These are phyloP conservation scores for Alviniconcha strummeri DNA, from an alignment of 2,888 invertebrate genomes.

Conservation along the genomic window DNA sequence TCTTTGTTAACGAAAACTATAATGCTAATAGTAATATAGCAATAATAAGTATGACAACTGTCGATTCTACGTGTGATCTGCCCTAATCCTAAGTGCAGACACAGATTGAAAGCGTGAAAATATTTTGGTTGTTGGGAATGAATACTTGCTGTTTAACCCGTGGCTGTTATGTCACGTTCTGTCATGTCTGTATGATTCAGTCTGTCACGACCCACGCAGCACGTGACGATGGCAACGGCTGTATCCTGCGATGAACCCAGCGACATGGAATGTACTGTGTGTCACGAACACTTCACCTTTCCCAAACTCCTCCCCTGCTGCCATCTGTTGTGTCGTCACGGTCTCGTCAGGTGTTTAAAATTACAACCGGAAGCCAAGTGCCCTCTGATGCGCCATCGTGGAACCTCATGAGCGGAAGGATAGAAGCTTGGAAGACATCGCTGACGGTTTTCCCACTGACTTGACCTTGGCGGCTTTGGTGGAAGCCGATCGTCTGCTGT, in stretches of 20 bases:
- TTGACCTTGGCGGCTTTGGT: not conserved
- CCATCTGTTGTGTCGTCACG: constrained; percentile 24
- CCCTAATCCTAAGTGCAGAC: too few species aligned
- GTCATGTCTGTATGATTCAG: too few species aligned
- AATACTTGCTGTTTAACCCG: too few species aligned
- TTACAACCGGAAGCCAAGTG: not conserved
- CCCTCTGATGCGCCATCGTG: constrained; percentile 15
- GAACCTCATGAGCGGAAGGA: not conserved
- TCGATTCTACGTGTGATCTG: too few species aligned
- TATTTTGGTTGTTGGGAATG: too few species aligned
- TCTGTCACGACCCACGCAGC: too few species aligned
- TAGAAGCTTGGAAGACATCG: not conserved
- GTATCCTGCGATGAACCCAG: not conserved
- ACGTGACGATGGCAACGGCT: not conserved
- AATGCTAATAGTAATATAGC: too few species aligned
- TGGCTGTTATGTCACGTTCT: too few species aligned
- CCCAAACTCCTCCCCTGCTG: constrained; percentile 23
- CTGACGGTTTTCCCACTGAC: constrained; percentile 15
- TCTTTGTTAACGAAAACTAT: too few species aligned
- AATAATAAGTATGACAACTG: too few species aligned
- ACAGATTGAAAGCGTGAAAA: too few species aligned
- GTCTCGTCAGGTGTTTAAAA: constrained; percentile 4
- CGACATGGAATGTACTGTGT: constrained; percentile 14
- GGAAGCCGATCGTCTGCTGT: not conserved
- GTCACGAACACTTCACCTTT: not conserved